Base-by-base conservation (phyloP, 2,797 vertebrate species). In the Kryptopterus vitreolus region DNA sequence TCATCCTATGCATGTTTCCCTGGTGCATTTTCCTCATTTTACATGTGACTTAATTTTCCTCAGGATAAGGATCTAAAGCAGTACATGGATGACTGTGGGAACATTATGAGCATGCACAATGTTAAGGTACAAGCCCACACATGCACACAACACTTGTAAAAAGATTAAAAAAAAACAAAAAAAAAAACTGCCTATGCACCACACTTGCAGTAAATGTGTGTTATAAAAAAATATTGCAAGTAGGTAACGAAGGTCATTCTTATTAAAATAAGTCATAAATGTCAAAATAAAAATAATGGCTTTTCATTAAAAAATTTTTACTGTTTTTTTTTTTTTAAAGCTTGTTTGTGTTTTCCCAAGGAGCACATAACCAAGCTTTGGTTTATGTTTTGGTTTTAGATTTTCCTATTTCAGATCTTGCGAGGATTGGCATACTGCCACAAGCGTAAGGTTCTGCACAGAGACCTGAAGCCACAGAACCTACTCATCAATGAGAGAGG, bases 41-140 rank as follows among this genome's bases (percentile, higher is more conserved):
- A 82, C 69, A 73, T 75, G 61, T 76, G 31, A 4, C 53, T 3
- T 75, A 61, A 3, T 62, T 52, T 69, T 74, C 84, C 92, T 77
- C 50, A 99, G 98, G 98, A 99, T 87, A 99, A 99, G 89, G 98
- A 99, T 87, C 91, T 99, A 89, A 99, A 99, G 88, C 98, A 99
- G 92, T 99, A 99, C 89, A 99, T 99, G 98, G 98, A 99, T 33
- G 98, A 99, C 89, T 99, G 98, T 90, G 97, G 97, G 57, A 99
- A 98, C 90, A 98, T 99, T 83, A 99, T 99, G 98, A 99, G 97
- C 83, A 98, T 99, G 96, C 97, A 99, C 92, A 99, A 99, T 72
- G 98, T 99, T 82, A 99, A 98, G 95, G 98, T 98, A 89, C 20
- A 24, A 29, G 52, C 53, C 18, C 35, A 12, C 48, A 29, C 46